Evolutionary conservation across 2,113 vertebrate genomes (phyloP).

Genomic region (Lynx canadensis): DNA sequence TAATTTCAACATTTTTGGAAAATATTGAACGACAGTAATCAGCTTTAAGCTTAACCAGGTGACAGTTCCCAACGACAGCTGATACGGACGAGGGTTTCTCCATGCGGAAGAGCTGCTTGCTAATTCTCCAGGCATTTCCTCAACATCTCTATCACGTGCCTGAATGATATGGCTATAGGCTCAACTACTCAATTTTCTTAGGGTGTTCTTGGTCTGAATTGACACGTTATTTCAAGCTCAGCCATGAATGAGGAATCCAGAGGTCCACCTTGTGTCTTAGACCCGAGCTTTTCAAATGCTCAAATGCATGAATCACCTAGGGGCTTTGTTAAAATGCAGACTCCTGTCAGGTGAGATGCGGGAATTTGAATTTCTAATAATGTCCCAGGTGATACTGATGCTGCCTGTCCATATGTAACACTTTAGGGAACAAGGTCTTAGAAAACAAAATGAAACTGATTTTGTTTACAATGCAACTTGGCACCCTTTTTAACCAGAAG

Average conservation of each 20-base stretch:
- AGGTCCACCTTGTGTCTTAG: neutral
- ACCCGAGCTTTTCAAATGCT: neutral
- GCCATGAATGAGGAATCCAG: neutral
- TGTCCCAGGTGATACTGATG: neutral
- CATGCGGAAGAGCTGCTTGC: neutral
- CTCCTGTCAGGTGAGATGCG: neutral
- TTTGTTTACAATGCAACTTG: neutral
- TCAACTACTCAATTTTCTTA: neutral
- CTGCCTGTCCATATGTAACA: neutral
- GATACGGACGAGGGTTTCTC: neutral
- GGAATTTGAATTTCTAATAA: neutral
- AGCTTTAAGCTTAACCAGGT: neutral
- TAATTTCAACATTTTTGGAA: constrained; percentile 63
- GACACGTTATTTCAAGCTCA: neutral
- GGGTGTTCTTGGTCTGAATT: neutral
- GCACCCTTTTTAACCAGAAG: neutral
- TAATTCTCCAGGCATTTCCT: neutral
- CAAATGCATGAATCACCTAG: neutral
- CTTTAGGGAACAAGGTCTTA: neutral
- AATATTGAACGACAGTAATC: constrained; percentile 12
- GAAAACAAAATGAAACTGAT: constrained; percentile 11
- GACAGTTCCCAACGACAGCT: neutral
- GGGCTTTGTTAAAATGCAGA: neutral
- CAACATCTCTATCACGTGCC: neutral
- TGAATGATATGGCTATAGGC: neutral